Base-by-base conservation (phyloP, 1,140 invertebrate genomes). In the Cyphomyrmex costatus region DNA sequence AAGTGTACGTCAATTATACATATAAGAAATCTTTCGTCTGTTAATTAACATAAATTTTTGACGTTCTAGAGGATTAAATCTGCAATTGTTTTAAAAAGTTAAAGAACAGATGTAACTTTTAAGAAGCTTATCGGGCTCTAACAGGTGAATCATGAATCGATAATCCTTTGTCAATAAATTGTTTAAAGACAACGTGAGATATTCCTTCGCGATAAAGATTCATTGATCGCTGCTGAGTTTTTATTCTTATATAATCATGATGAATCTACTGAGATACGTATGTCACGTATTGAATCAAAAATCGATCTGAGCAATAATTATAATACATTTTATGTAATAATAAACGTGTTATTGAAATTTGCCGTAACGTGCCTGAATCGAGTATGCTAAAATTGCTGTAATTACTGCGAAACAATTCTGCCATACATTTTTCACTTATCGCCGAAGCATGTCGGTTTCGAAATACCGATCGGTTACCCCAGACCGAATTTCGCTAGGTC, bases 361-460 rank as follows among this genome's bases (percentile, higher is more conserved):
- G 27, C 24, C n/a, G 10, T 61, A 49, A 49, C 24, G 21, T 6
- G 36, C 8, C 7, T n/a, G 36, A 46, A 71, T 36, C 51, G 14
- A 68, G 5, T 5, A n/a, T 8, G n/a, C n/a, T 8, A 36, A 46
- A 70, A 82, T 82, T 42, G 16, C 19, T 12, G 53, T 46, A 46
- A 71, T 71, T 46, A 5, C 30, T 14, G 21, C 78, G 33, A 30
- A 83, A 74, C 68, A 83, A 49, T 83, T 60, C 21, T n/a, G 63
- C 16, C 33, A 60, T 33, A 73, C 10, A 73, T 83, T 83, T 83
- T 82, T 83, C 68, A 24, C 36, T 21, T 60, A 33, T 73, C 19
- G 24, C 14, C 21, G 10, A 10, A 6, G 16, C 66, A 24, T 8
- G 46, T 74, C 53, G 68, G 0, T 83, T 83, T 60, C 56, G 68